Conservation (phyloP, 2,888 invertebrate species). For the Lochmaea capreae region DNA sequence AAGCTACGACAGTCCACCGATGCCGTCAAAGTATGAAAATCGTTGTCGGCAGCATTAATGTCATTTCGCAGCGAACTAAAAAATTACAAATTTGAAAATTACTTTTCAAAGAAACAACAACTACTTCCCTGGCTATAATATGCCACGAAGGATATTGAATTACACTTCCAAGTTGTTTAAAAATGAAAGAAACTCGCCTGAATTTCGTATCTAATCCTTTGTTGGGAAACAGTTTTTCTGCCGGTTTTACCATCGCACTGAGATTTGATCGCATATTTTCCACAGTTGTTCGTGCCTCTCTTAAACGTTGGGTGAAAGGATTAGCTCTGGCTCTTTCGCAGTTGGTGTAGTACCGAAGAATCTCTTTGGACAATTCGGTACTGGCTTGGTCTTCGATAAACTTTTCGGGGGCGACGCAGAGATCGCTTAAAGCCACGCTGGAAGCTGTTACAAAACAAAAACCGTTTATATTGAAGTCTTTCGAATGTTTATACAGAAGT, state of each 20-base stretch:
- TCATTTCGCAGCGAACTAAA: slow-evolving; percentile 79
- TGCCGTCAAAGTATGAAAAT: slow-evolving; percentile 75
- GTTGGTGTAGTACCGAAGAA: slow-evolving; percentile 74
- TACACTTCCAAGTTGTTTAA: not conserved
- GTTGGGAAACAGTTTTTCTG: slow-evolving; percentile 67
- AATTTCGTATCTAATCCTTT: slow-evolving; percentile 75
- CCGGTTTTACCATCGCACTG: slow-evolving; percentile 66
- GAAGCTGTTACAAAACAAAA: slow-evolving; percentile 68
- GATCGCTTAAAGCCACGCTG: slow-evolving; percentile 80
- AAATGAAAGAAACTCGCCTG: slow-evolving; percentile 29
- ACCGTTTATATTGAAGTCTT: not conserved
- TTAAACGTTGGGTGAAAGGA: slow-evolving; percentile 83
- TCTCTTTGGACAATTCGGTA: slow-evolving; percentile 61
- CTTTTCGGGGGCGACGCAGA: slow-evolving; percentile 76
- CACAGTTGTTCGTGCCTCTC: slow-evolving; percentile 72
- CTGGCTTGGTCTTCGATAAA: slow-evolving; percentile 62
- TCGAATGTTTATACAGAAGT: not conserved
- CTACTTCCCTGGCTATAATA: too few species aligned
- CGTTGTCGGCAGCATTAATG: slow-evolving; percentile 80
- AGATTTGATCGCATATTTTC: slow-evolving; percentile 68
- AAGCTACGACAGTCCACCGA: slow-evolving; percentile 86
- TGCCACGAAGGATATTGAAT: too few species aligned
- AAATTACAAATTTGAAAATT: slow-evolving; percentile 12
- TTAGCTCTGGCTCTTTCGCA: slow-evolving; percentile 84
- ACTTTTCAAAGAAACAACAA: not conserved